Evolutionary conservation across 1,140 invertebrate species (phyloP), one percentile per base, ranked within the genome.

Genomic region (Apis dorsata): DNA sequence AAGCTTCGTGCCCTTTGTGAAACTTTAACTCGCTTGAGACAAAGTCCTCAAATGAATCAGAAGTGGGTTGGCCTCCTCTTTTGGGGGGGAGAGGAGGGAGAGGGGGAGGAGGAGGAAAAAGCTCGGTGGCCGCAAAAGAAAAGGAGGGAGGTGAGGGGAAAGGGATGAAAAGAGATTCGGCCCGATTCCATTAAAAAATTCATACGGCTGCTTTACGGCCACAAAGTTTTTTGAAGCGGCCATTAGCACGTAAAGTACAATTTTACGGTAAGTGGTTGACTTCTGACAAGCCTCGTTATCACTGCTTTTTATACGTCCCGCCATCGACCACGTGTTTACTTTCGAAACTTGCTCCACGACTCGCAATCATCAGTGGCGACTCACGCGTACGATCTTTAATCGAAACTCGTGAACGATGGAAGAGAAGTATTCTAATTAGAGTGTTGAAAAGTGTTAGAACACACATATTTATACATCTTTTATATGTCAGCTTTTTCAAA

Each of bases 21-120:
- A 88, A 89, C 75, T 89, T 86, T 85, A 88, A 84, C 87, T 85
- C 85, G 81, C 82, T 88, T 66, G 68, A 86, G 87, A 88, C 79
- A 80, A 79, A 85, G 86, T 86, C 81, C 81, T 83, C 75, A 73
- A 88, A 89, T 83, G 85, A 89, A 86, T 88, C 85, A 78, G 79
- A 89, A 81, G 72, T 63, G 71, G 65, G 69, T 0, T 68, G 44
- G 53, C 55, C 63, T 73, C 34, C 63, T 65, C n/a, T 19, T 19
- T 2, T 8, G 9, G 28, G 55, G 77, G 59, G 55, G 79, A 74
- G 63, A 78, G 78, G 71, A 63, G 49, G 79, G 69, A n/a, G n/a
- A n/a, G 78, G 79, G 73, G 79, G 74, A 65, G 68, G 34, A 44
- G 5, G 34, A 80, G 59, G 59, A 28, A 60, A 70, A 81, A 81